These are phyloP conservation scores for Aplidium turbinatum DNA, from an alignment of 23 tunicate genomes.

Conservation along the genomic window DNA sequence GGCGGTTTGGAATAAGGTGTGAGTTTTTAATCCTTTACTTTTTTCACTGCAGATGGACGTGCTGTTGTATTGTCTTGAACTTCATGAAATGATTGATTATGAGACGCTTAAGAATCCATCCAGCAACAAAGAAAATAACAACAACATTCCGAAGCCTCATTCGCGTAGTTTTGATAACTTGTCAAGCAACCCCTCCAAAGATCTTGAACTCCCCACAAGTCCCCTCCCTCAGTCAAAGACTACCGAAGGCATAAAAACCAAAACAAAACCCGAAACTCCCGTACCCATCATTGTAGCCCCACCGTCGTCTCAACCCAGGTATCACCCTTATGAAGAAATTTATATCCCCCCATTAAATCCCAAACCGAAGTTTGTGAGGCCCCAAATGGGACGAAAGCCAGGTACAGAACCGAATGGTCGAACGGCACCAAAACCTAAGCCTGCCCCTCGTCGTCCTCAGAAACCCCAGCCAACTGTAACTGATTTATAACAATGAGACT, in stretches of 20 bases:
- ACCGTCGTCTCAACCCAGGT: slow-evolving; percentile 34
- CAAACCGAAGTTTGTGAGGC: slow-evolving; percentile 29
- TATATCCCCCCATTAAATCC: slow-evolving; percentile 45
- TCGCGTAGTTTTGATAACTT: slow-evolving; percentile 1
- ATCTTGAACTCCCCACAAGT: not conserved
- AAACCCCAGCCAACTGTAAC: slow-evolving; percentile 30
- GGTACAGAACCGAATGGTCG: slow-evolving; percentile 15
- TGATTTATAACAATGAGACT: slow-evolving; percentile 38
- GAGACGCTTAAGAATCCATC: slow-evolving; percentile 33
- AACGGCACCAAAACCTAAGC: slow-evolving; percentile 36
- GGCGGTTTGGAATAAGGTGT: no score
- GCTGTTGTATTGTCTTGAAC: slow-evolving; percentile 70
- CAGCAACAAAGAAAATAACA: slow-evolving; percentile 5
- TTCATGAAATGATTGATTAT: slow-evolving; percentile 54
- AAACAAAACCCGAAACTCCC: not conserved
- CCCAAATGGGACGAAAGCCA: slow-evolving; percentile 48
- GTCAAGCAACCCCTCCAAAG: not conserved
- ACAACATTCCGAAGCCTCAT: not conserved
- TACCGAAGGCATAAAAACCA: not conserved
- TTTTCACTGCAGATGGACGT: slow-evolving; percentile 74
- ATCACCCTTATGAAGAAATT: slow-evolving; percentile 81
- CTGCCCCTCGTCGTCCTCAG: slow-evolving; percentile 66
- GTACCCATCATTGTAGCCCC: slow-evolving; percentile 25
- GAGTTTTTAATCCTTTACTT: no score
- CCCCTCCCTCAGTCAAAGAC: slow-evolving; percentile 14